Percentiles rank a stretch among this genome's conserved stretches.
These are phyloP conservation scores for Polyodon spathula DNA, from an alignment of 2,113 vertebrate species.

Conservation along the genomic window DNA sequence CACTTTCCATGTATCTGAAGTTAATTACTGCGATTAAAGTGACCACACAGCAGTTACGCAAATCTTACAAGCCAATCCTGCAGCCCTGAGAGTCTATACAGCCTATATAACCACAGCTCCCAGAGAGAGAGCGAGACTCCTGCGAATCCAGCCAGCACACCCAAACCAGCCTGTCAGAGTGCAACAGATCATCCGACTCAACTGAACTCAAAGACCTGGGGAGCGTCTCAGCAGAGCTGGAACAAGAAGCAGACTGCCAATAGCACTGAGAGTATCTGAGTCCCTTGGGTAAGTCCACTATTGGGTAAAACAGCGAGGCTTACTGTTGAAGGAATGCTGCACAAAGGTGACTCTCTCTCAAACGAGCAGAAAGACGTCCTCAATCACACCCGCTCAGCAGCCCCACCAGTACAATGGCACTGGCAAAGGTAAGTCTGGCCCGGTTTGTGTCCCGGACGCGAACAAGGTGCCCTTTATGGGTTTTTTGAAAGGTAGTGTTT, in stretches of 20 bases:
- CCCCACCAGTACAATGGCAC: constrained; percentile 10
- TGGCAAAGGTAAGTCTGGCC: constrained; percentile 24
- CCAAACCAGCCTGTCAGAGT: constrained; percentile 3
- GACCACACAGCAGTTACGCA: constrained; percentile 22
- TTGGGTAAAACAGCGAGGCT: not conserved
- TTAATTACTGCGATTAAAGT: constrained; percentile 23
- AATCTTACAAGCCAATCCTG: constrained; percentile 21
- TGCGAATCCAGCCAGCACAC: not conserved
- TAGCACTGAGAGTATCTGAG: constrained; percentile 28
- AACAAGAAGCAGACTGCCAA: not conserved
- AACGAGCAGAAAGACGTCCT: not conserved
- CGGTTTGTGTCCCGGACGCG: no score
- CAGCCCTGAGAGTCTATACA: constrained; percentile 23
- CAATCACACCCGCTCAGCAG: not conserved
- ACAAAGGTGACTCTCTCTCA: constrained; percentile 22
- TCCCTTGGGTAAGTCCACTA: constrained; percentile 23
- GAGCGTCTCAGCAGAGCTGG: constrained; percentile 6
- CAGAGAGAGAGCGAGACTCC: constrained; percentile 11
- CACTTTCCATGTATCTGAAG: constrained; percentile 7
- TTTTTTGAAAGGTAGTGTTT: no score
- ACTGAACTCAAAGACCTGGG: not conserved
- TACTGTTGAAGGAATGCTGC: constrained; percentile 20
- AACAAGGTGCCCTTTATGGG: no score
- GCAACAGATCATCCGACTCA: constrained; percentile 9
- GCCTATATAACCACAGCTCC: constrained; percentile 26